A percentile compares a stretch with the other conserved stretches of the same genome.
These are phyloP conservation scores for Colius striatus DNA, from an alignment of 2,113 vertebrate genomes.

Conservation along the genomic window DNA sequence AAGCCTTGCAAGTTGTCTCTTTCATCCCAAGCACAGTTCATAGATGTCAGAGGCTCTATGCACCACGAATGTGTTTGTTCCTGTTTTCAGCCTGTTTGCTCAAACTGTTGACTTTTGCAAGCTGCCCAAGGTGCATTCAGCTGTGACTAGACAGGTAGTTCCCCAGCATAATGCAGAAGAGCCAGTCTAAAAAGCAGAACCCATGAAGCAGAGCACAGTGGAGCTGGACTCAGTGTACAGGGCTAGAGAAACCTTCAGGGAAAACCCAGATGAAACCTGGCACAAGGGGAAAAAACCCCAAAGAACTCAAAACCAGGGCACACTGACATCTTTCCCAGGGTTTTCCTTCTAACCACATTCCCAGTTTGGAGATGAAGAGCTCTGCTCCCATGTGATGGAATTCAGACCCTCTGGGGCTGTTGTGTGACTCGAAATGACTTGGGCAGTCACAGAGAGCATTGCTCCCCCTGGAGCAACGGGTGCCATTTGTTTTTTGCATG, in stretches of 20 bases:
- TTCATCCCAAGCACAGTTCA: background rate
- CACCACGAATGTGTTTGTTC: background rate
- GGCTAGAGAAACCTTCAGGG: background rate
- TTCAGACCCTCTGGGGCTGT: background rate
- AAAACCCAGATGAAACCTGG: background rate
- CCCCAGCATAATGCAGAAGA: too few relatives aligned
- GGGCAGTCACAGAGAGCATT: fast-evolving
- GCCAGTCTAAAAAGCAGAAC: background rate
- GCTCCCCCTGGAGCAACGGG: background rate
- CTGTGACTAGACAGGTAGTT: background rate
- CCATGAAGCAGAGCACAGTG: background rate
- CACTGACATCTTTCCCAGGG: background rate
- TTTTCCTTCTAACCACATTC: background rate
- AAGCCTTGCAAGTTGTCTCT: background rate
- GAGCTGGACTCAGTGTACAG: too few relatives aligned
- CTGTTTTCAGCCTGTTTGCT: background rate
- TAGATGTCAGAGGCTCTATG: fast-evolving
- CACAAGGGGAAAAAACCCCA: background rate
- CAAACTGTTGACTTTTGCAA: background rate
- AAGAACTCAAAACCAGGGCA: background rate
- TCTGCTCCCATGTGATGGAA: background rate
- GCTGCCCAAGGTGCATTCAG: background rate
- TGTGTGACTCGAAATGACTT: background rate
- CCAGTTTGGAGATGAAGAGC: background rate
- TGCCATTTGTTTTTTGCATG: fast-evolving